These are phyloP conservation scores for Myathropa florea DNA, from an alignment of 2,888 invertebrate genomes.

Conservation along the genomic window DNA sequence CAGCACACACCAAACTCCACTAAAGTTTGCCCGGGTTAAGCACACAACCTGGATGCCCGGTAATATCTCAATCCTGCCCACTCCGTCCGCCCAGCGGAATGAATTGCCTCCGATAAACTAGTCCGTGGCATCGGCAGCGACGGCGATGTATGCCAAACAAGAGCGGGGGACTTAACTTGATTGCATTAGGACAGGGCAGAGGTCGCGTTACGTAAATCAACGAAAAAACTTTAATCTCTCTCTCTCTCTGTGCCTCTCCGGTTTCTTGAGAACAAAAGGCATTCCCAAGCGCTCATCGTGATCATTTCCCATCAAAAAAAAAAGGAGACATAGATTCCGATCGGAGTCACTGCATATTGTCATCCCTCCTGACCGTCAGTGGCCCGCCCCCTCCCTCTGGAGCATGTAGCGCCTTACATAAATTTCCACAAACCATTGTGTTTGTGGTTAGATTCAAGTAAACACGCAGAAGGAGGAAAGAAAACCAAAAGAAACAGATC, in stretches of 20 bases:
- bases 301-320: background rate
- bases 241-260: too few relatives aligned
- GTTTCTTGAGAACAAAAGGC: background rate
- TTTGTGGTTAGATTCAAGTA: background rate
- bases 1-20: background rate
- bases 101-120: background rate
- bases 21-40: background rate
- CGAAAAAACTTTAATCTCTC: background rate
- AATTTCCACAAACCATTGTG: background rate
- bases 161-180: background rate
- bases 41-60: background rate
- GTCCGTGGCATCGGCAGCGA: too few relatives aligned
- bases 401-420: background rate
- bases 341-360: background rate
- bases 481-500: slow-evolving; percentile 3
- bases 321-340: background rate
- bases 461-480: background rate
- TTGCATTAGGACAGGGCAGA: background rate
- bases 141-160: background rate
- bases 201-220: background rate
- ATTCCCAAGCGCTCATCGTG: background rate
- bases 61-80: background rate
- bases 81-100: background rate
- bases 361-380: background rate
- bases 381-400: background rate